phyloP scores from a whole-genome alignment of 35 echinoderm and acorn worm species.

The Eucidaris tribuloides region DNA sequence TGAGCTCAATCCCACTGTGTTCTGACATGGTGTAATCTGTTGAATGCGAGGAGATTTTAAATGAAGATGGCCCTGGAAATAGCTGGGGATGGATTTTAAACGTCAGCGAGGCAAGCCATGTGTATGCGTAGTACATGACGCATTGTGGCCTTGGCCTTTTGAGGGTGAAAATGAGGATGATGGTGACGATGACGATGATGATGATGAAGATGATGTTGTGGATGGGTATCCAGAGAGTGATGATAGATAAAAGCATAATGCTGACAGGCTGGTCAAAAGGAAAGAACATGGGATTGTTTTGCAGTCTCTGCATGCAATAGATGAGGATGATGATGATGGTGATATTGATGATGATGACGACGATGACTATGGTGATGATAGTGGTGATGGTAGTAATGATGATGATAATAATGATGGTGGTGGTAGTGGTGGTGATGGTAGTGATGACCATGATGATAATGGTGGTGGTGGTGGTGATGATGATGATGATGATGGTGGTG shows the following conservation, averaged over 20 bases:
- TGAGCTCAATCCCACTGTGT: too few species aligned
- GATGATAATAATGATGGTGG: neutral
- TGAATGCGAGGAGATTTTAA: too few species aligned
- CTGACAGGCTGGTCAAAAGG: neutral
- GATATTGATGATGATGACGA: neutral
- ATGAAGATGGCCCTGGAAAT: too few species aligned
- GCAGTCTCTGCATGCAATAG: too few species aligned
- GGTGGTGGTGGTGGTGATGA: neutral
- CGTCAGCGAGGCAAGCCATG: too few species aligned
- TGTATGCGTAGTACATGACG: too few species aligned
- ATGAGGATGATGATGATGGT: neutral
- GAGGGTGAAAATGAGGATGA: neutral
- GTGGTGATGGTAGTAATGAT: neutral
- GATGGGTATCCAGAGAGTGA: neutral
- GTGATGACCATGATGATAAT: neutral
- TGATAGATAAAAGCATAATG: neutral
- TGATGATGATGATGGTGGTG: neutral
- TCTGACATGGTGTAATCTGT: too few species aligned
- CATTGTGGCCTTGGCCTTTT: slow-evolving; percentile 10
- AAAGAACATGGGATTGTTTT: neutral
- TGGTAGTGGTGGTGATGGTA: neutral
- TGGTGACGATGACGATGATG: neutral
- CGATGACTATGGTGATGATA: neutral
- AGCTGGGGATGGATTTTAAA: too few species aligned
- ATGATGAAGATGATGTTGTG: neutral